These are phyloP conservation scores for Pungitius pungitius DNA, from an alignment of 2,113 vertebrate genomes.

Conservation along the genomic window DNA sequence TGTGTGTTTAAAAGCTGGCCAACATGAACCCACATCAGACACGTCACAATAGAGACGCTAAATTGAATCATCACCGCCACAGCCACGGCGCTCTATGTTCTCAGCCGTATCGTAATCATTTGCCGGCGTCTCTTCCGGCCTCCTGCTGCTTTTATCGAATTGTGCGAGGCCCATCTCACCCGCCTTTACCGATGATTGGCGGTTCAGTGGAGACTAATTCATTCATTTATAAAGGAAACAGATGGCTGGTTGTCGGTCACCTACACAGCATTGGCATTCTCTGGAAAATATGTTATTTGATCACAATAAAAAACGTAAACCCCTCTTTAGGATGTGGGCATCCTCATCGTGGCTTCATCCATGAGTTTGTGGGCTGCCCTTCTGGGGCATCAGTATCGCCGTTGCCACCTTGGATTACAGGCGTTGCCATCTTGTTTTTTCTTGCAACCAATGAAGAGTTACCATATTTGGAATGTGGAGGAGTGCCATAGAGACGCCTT, in stretches of 20 bases:
- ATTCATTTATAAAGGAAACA: too few relatives aligned
- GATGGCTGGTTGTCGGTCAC: too few relatives aligned
- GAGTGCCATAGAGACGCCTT: not conserved
- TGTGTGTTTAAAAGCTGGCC: not conserved
- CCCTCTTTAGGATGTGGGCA: not conserved
- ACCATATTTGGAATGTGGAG: not conserved
- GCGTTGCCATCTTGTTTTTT: too few relatives aligned
- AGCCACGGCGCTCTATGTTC: not conserved
- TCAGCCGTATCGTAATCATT: not conserved
- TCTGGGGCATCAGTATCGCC: not conserved
- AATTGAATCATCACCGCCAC: not conserved
- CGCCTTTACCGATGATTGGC: slow-evolving; percentile 25
- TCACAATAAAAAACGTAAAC: not conserved
- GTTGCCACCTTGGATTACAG: not conserved
- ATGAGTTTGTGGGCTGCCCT: not conserved
- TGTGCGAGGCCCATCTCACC: slow-evolving; percentile 68
- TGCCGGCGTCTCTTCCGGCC: not conserved
- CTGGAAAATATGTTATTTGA: not conserved
- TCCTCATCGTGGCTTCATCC: not conserved
- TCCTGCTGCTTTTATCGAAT: not conserved
- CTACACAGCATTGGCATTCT: too few relatives aligned
- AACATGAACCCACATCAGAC: slow-evolving; percentile 26
- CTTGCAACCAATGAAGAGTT: not conserved
- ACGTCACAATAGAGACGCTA: not conserved
- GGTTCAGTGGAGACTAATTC: slow-evolving; percentile 58